Conservation (phyloP, 2,888 invertebrate species). For the Dasysyrphus albostriatus region DNA sequence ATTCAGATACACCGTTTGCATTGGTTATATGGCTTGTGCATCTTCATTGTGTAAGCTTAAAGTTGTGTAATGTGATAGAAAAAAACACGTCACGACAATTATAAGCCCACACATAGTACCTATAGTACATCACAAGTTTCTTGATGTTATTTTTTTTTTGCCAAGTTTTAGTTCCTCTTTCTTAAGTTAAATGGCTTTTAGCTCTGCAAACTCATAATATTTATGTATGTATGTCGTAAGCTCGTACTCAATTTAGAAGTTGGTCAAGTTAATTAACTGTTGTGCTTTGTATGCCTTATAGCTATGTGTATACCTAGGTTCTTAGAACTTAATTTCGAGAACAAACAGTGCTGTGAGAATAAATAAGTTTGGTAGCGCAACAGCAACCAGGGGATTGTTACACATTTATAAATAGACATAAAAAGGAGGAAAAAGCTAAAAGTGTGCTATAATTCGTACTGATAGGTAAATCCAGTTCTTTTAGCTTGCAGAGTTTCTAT, state of each 20-base stretch:
- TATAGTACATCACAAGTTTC: background rate
- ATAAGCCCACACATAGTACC: slow-evolving; percentile 2
- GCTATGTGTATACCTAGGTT: background rate
- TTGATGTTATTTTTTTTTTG: background rate
- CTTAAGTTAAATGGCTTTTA: slow-evolving; percentile 10
- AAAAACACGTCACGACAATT: slow-evolving; percentile 36
- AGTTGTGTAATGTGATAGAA: slow-evolving; percentile 8
- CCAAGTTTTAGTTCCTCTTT: background rate
- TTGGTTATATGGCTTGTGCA: slow-evolving; percentile 5
- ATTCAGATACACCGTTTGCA: background rate
- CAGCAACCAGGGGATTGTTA: too few relatives aligned
- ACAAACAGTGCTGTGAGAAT: background rate
- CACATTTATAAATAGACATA: too few relatives aligned
- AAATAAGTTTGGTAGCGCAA: too few relatives aligned
- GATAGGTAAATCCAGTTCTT: too few relatives aligned
- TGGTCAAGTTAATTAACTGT: slow-evolving; percentile 25
- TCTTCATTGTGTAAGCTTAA: slow-evolving; percentile 21
- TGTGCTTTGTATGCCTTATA: slow-evolving; percentile 9
- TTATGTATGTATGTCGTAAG: background rate
- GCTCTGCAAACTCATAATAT: slow-evolving; percentile 3
- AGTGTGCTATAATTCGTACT: too few relatives aligned
- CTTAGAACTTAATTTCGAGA: background rate
- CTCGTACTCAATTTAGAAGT: slow-evolving; percentile 25
- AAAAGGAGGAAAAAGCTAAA: too few relatives aligned
- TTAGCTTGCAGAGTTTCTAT: too few relatives aligned